These are phyloP conservation scores for Periphyllus acericola DNA, from an alignment of 2,888 invertebrate genomes.

Conservation along the genomic window DNA sequence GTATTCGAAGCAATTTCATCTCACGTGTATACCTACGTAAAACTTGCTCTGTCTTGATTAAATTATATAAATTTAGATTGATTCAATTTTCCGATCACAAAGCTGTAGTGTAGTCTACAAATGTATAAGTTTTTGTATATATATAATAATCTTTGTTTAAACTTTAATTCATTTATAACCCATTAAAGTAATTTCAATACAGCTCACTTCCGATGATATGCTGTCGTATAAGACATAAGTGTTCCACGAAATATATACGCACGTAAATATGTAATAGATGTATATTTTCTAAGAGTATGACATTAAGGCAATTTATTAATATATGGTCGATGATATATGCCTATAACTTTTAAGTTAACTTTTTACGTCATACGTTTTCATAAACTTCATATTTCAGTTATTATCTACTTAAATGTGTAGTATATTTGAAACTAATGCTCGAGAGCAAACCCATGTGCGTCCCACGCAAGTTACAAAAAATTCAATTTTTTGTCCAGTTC, in stretches of 20 bases:
- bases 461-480: background rate
- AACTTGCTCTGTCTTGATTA: conserved; percentile 39
- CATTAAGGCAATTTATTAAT: no score
- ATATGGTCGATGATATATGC: no score
- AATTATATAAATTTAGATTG: conserved; percentile 56
- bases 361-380: background rate
- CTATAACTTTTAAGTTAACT: background rate
- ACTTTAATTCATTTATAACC: no score
- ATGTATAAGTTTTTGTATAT: conserved; percentile 32
- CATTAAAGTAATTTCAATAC: no score
- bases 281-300: no score
- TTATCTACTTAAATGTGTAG: background rate
- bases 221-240: no score
- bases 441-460: background rate
- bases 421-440: background rate
- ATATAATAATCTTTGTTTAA: no score
- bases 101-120: background rate
- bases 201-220: no score
- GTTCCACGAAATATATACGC: no score
- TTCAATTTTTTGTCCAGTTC: conserved; percentile 4
- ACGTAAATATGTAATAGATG: no score
- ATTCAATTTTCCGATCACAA: conserved; percentile 18
- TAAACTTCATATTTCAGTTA: background rate
- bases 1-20: conserved; percentile 51
- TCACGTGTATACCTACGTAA: conserved; percentile 50